phyloP scores from a whole-genome alignment of 2,797 vertebrate genomes.

The Nasua narica region DNA sequence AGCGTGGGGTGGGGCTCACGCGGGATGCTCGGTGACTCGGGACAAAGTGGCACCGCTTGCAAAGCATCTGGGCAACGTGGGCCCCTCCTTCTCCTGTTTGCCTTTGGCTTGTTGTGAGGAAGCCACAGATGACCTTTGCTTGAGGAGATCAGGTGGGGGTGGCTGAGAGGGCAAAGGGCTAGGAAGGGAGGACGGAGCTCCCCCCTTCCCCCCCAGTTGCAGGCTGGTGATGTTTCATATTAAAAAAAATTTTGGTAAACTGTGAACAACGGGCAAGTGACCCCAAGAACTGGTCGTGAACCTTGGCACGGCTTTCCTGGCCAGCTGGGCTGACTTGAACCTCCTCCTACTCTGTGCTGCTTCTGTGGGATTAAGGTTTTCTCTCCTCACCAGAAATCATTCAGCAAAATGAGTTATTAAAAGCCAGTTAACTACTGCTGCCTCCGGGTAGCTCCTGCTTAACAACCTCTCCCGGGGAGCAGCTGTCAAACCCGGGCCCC shows the following conservation, averaged over 20 bases:
- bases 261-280: not conserved
- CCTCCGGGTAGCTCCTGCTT: constrained; percentile 50
- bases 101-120: not conserved
- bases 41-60: not conserved
- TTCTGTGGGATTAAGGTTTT: constrained; percentile 43
- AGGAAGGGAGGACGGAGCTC: not conserved
- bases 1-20: not conserved
- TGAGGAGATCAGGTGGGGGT: not conserved
- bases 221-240: not conserved
- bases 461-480: constrained; percentile 53
- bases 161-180: not conserved
- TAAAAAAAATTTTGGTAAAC: not conserved
- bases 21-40: not conserved
- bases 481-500: constrained; percentile 48
- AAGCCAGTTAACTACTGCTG: constrained; percentile 62
- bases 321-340: not conserved
- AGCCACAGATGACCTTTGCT: not conserved
- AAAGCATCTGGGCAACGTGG: fast-evolving
- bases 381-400: constrained; percentile 58
- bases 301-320: not conserved
- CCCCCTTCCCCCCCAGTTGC: not conserved
- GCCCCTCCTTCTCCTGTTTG: not conserved
- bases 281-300: not conserved
- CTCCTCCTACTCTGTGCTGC: not conserved
- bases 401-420: constrained; percentile 69